phyloP scores from a whole-genome alignment of 2,113 vertebrate genomes.

The Hemichromis elongatus region DNA sequence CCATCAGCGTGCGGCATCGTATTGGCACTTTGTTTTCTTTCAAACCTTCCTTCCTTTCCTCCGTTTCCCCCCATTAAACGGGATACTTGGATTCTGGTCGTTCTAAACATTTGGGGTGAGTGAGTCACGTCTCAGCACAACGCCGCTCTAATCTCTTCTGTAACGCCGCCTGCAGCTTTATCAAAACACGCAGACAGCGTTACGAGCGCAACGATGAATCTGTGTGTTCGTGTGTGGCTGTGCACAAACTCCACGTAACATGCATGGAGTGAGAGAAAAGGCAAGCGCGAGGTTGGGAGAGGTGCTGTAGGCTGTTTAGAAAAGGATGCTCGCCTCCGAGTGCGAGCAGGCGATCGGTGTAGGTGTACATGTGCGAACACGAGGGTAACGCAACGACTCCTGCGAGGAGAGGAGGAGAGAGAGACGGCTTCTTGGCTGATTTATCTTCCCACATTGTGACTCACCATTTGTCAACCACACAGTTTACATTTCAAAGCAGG shows the following conservation, averaged over 20 bases:
- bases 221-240: background rate
- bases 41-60: background rate
- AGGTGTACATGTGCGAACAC: slow-evolving; percentile 58
- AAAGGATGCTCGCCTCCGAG: slow-evolving; percentile 43
- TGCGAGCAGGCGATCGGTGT: slow-evolving; percentile 48
- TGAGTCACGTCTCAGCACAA: slow-evolving; percentile 35
- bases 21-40: background rate
- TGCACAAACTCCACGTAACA: background rate
- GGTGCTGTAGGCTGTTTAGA: slow-evolving; percentile 23
- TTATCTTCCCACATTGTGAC: slow-evolving; percentile 71
- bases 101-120: slow-evolving; percentile 19
- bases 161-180: slow-evolving; percentile 3
- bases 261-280: background rate
- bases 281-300: background rate
- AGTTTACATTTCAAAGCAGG: slow-evolving; percentile 58
- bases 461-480: slow-evolving; percentile 58
- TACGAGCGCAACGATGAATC: background rate
- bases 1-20: background rate
- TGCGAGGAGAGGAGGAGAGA: slow-evolving; percentile 43
- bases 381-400: slow-evolving; percentile 40
- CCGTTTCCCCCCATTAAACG: background rate
- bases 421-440: slow-evolving; percentile 50
- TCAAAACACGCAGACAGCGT: background rate
- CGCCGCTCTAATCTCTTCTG: slow-evolving; percentile 15
- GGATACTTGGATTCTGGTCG: background rate